phyloP scores from a whole-genome alignment of 2,113 vertebrate genomes.

The Pholis gunnellus region DNA sequence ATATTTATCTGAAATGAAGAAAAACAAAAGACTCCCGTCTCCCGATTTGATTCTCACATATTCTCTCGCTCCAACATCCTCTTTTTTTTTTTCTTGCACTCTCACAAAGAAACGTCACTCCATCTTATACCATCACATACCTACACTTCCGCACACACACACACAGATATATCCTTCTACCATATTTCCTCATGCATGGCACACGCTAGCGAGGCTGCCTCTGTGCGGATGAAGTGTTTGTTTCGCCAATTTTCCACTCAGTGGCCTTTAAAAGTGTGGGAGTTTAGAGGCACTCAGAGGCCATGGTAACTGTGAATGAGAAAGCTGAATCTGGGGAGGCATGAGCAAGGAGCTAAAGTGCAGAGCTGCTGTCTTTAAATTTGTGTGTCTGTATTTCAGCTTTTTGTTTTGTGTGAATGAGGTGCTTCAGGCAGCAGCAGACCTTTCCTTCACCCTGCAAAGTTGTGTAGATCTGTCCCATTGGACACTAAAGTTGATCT shows the following conservation, averaged over 20 bases:
- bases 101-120: conserved; percentile 3
- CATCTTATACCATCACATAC: conserved; percentile 35
- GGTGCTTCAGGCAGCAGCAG: conserved; percentile 59
- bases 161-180: conserved; percentile 22
- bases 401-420: conserved; percentile 55
- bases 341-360: conserved; percentile 42
- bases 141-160: conserved; percentile 20
- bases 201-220: conserved; percentile 58
- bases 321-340: conserved; percentile 49
- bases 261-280: conserved; percentile 74
- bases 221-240: conserved; percentile 80
- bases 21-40: conserved; percentile 8
- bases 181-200: conserved; percentile 50
- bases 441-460: conserved; percentile 69
- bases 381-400: conserved; percentile 24
- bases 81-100: not conserved
- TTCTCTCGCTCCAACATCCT: conserved; percentile 12
- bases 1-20: conserved; percentile 3
- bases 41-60: conserved; percentile 18
- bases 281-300: conserved; percentile 78
- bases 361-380: conserved; percentile 41
- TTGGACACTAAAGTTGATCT: conserved; percentile 49
- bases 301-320: conserved; percentile 63
- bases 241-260: conserved; percentile 82
- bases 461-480: conserved; percentile 56